A percentile compares a stretch with the other conserved stretches of the same genome.
Conservation (phyloP, 2,888 invertebrate genomes). For the Rhaphigaster nebulosa region DNA sequence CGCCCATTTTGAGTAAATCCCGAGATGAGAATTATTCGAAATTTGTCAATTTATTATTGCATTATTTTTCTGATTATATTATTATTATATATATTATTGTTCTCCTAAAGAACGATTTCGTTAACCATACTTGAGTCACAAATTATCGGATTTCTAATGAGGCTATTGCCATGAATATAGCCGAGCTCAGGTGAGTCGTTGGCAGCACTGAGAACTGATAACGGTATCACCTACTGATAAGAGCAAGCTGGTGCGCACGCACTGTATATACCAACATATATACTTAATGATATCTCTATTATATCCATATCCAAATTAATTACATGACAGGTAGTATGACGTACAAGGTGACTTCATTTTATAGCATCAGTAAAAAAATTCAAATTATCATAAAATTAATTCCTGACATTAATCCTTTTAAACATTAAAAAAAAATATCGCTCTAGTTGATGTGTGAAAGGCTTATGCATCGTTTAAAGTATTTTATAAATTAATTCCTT, state of each 20-base stretch:
- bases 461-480: neutral
- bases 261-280: neutral
- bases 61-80: too few species aligned
- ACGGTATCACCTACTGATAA: neutral
- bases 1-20: too few species aligned
- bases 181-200: neutral
- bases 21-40: too few species aligned
- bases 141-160: neutral
- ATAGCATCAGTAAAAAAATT: neutral
- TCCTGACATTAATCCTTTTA: too few species aligned
- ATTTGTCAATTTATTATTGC: too few species aligned
- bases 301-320: too few species aligned
- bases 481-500: neutral
- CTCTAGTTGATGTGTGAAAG: too few species aligned
- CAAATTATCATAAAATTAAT: neutral
- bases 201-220: neutral
- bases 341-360: neutral
- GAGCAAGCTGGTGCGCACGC: neutral
- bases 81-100: too few species aligned
- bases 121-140: neutral
- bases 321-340: too few species aligned
- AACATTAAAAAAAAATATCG: too few species aligned
- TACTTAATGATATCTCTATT: neutral
- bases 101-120: neutral
- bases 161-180: neutral